Evolutionary conservation across 2,888 invertebrate genomes (phyloP).

Genomic region (Aproaerema taeniolella): DNA sequence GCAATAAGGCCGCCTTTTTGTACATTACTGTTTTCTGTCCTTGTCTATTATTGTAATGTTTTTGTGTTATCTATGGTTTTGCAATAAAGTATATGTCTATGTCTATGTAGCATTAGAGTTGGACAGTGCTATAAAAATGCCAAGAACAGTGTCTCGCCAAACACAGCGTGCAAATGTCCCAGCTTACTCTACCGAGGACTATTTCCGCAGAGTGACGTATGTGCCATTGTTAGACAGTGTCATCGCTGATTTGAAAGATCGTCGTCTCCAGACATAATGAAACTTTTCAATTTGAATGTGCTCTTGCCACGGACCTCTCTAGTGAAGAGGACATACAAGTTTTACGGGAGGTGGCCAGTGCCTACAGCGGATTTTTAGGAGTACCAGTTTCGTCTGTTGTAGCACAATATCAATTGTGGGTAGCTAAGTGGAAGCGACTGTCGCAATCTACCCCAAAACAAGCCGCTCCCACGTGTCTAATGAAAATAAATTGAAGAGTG

Average conservation of each 20-base stretch:
- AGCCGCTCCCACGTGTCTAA: too few relatives aligned
- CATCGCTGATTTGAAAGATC: not conserved
- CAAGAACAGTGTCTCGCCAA: conserved; percentile 12
- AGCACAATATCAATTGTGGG: not conserved
- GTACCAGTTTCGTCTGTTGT: not conserved
- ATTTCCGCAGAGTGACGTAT: conserved; percentile 1
- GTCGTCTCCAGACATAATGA: conserved; percentile 16
- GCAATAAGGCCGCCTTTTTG: too few relatives aligned
- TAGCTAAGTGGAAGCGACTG: not conserved
- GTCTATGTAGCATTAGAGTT: conserved; percentile 9
- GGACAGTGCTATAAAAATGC: not conserved
- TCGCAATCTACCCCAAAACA: too few relatives aligned
- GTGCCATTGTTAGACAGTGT: conserved; percentile 14
- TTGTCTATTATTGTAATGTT: too few relatives aligned
- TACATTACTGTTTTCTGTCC: too few relatives aligned
- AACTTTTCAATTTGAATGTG: conserved; percentile 15
- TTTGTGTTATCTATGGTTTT: too few relatives aligned
- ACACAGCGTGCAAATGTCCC: conserved; percentile 14
- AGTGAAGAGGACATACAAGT: too few relatives aligned
- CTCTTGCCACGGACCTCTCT: not conserved
- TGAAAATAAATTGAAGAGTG: not conserved
- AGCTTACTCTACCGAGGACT: conserved; percentile 12
- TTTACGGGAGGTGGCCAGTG: not conserved
- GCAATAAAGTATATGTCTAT: too few relatives aligned
- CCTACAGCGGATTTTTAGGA: not conserved